Evolutionary conservation across 2,888 invertebrate genomes (phyloP), one percentile per base, ranked within the genome.

Genomic region (Cantharis flavilabris): DNA sequence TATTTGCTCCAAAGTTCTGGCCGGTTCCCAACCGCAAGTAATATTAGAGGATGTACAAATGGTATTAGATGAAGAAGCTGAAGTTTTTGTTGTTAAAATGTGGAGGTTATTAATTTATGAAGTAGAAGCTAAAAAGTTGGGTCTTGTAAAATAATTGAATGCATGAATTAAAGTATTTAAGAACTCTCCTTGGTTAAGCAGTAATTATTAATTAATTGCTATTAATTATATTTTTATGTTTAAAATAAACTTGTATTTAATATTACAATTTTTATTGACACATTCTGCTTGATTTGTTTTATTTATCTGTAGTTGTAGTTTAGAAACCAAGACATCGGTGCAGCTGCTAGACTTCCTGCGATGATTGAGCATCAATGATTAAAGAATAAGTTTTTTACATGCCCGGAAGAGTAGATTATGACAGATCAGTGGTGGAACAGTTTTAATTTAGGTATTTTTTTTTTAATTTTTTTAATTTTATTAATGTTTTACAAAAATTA

Each of bases 81-180:
- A 99, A 90, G 98, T 98, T 83, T 99, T 99, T 91, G 98, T 99
- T 84, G 98, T 99, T 81, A 99, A 99, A 92, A 98, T 99, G 98
- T 99, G 99, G 99, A 92, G 99, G 83, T 92, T 99, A 86, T 92
- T 99, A 81, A 99, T 99, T 85, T 99, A 99, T 90, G 99, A 99
- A 92, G 97, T 98, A 84, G 99, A 99, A 91, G 98, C 98, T 76
- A 98, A 98, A 90, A 98, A 98, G 89, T 92, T 96, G 88, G 98
- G 98, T 82, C 91, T 97, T 88, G 94, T 94, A 83, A 96, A 95
- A 90, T 92, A 91, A 90, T 65, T 72, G 26, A 30, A 49, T 33
- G 65, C n/a, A 23, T 28, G 28, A 33, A 14, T n/a, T n/a, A 14
- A 33, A 70, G 70, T 70, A 33, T 70, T 30, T 70, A 18, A 70